Conservation (phyloP, 2,113 vertebrate species). For the Mus musculus region GRCm39 chr10:57049001-57049500, state of each 20-base stretch:
- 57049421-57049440: constrained; percentile 48
- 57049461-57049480: not conserved
- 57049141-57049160: not conserved
- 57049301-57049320: constrained; percentile 20
- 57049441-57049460: constrained; percentile 62
- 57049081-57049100: not conserved
- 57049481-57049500: not conserved
- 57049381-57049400: constrained; percentile 64
- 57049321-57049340: not conserved
- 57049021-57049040: not conserved
- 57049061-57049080: not conserved
- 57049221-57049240: not conserved
- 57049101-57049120: not conserved
- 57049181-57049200: not conserved
- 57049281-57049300: too few species aligned
- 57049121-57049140: not conserved
- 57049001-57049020: not conserved
- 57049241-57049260: not conserved
- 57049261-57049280: constrained; percentile 18
- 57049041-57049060: not conserved
- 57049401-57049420: constrained; percentile 62
- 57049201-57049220: not conserved
- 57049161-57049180: not conserved
- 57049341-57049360: constrained; percentile 12
- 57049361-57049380: not conserved